Base-by-base conservation (phyloP, 2,113 vertebrate species). In the Bostrychus sinensis region DNA sequence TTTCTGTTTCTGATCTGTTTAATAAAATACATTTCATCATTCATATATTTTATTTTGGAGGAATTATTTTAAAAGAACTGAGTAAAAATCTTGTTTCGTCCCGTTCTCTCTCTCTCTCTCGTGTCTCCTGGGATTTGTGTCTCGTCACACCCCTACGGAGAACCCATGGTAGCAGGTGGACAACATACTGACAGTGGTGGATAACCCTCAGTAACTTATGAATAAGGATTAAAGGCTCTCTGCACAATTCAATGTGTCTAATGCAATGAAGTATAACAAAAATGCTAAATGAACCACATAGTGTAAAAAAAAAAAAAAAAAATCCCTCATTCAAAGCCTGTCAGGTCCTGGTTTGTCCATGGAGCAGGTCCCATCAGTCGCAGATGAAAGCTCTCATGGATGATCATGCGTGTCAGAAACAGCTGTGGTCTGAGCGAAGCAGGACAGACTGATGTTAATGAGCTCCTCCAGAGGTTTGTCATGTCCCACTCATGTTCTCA, bases 371-470 rank as follows among this genome's bases (percentile, higher is more conserved):
- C 65, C 66, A 59, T 45, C 66, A 46, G 25, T 69, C 62, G 50
- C 54, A 34, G 28, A 14, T 56, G 60, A 78, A 70, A 77, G 37
- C 60, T 2, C 43, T 55, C 43, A 46, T 66, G 50, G 69, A 73
- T 57, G 51, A 28, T 70, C 53, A 70, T 28, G 54, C 57, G 58
- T 37, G 36, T 38, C 57, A 26, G n/a, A 64, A 39, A 72, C 78
- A 82, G 62, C 81, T 79, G 70, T 58, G 39, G 58, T 46, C 64
- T 45, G n/a, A 45, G 46, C 41, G 63, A 48, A 66, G 78, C 57
- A 75, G 70, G 59, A 54, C 77, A 81, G 72, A 38, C 38, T 56
- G 43, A 23, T 46, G 59, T 68, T 87, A 82, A 87, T 88, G 72
- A 82, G 76, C 64, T 54, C 17, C 69, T 62, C 30, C 54, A 79